Conservation (phyloP, 2,888 invertebrate genomes). For the Pollenia labialis region DNA sequence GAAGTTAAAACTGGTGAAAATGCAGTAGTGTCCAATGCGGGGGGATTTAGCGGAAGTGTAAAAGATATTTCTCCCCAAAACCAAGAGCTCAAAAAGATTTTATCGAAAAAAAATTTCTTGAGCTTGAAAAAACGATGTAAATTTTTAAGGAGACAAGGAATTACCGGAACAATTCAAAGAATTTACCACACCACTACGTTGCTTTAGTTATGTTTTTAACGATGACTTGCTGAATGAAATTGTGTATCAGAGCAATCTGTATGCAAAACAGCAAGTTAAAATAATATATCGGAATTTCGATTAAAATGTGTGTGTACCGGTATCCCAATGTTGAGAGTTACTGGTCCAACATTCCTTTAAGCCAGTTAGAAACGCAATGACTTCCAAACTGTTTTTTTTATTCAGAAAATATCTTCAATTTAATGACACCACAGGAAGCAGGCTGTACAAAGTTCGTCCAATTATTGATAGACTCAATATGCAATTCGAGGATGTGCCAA, state of each 20-base stretch:
- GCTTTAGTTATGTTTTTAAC: constrained; percentile 11
- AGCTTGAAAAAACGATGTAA: constrained; percentile 18
- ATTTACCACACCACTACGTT: constrained; percentile 14
- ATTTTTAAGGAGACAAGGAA: constrained; percentile 29
- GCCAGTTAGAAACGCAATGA: constrained; percentile 13
- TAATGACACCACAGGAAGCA: neutral
- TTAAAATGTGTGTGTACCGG: constrained; percentile 9
- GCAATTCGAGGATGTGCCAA: no score
- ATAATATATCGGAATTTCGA: constrained; percentile 30
- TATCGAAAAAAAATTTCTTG: neutral
- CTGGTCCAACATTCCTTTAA: neutral
- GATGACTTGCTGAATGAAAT: constrained; percentile 33
- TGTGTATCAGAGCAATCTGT: constrained; percentile 32
- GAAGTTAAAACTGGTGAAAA: constrained; percentile 16
- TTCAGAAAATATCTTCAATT: constrained; percentile 25
- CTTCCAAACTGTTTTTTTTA: constrained; percentile 2
- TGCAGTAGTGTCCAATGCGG: neutral
- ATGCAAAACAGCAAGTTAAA: constrained; percentile 14
- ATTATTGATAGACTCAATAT: no score
- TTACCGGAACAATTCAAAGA: constrained; percentile 28
- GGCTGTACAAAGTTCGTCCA: no score
- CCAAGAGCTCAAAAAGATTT: constrained; percentile 5
- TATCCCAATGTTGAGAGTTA: neutral
- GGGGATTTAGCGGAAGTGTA: constrained; percentile 35
- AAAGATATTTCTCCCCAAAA: constrained; percentile 24